Conservation (phyloP, 2,113 vertebrate species). For the Periophthalmus modestus region DNA sequence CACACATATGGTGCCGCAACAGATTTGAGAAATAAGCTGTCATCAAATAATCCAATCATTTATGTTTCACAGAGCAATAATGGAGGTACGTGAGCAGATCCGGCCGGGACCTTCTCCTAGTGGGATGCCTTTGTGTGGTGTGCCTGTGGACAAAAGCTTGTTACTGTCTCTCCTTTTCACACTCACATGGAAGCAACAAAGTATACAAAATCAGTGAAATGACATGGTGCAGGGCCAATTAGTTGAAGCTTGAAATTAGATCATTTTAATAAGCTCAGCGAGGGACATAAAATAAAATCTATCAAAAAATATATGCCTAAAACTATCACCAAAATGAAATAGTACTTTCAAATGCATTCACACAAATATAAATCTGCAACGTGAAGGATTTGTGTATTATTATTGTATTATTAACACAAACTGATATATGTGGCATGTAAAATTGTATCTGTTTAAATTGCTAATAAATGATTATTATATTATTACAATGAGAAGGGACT, state of each 20-base stretch:
- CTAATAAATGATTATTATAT: too few relatives aligned
- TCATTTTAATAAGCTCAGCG: neutral
- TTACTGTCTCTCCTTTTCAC: slow-evolving; percentile 21
- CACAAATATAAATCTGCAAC: neutral
- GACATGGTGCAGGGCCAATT: neutral
- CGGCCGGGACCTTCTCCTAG: slow-evolving; percentile 45
- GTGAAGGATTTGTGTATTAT: neutral
- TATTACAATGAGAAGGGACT: too few relatives aligned
- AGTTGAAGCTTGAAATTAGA: slow-evolving; percentile 3
- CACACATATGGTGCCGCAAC: slow-evolving; percentile 76
- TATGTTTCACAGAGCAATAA: slow-evolving; percentile 75
- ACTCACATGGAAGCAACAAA: slow-evolving; percentile 15
- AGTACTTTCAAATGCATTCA: neutral
- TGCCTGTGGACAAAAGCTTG: slow-evolving; percentile 59
- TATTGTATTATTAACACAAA: neutral
- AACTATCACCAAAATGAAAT: neutral
- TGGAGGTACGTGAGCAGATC: slow-evolving; percentile 61
- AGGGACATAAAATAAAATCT: neutral
- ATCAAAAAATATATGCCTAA: neutral
- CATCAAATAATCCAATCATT: slow-evolving; percentile 80
- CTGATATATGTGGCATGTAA: too few relatives aligned
- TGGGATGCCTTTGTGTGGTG: slow-evolving; percentile 63
- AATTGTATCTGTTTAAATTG: too few relatives aligned
- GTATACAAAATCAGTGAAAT: slow-evolving; percentile 4
- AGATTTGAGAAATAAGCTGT: slow-evolving; percentile 79